These are phyloP conservation scores for Crotalus viridis DNA, from an alignment of 2,113 vertebrate species.

Conservation along the genomic window DNA sequence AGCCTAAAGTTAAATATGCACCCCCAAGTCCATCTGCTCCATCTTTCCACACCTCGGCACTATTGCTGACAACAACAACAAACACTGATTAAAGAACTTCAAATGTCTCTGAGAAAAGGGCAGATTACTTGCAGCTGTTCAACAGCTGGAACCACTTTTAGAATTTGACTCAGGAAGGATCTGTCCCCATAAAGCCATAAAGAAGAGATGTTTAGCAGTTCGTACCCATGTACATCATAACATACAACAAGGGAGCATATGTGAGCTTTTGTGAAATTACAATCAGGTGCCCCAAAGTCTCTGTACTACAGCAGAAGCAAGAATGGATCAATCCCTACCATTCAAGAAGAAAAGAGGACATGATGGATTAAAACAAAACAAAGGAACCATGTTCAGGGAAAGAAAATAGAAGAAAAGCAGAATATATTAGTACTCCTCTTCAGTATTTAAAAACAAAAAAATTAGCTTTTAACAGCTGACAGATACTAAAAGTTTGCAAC, in stretches of 20 bases:
- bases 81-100: conserved; percentile 71
- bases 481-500: background rate
- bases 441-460: background rate
- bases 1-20: conserved; percentile 61
- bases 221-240: conserved; percentile 54
- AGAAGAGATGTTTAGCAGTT: conserved; percentile 62
- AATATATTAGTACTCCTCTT: background rate
- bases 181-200: conserved; percentile 68
- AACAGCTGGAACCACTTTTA: conserved; percentile 75
- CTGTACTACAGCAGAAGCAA: background rate
- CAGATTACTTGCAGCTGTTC: conserved; percentile 74
- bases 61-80: conserved; percentile 70
- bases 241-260: conserved; percentile 51
- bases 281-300: background rate
- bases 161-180: conserved; percentile 67
- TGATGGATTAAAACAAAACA: background rate
- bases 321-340: background rate
- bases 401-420: background rate
- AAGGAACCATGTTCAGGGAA: background rate
- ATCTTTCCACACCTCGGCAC: conserved; percentile 71
- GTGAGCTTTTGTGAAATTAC: conserved; percentile 40
- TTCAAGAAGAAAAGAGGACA: background rate
- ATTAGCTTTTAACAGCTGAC: background rate
- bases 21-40: conserved; percentile 62
- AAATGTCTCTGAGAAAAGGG: conserved; percentile 72